Evolutionary conservation across 2,797 vertebrate species (phyloP), one percentile per base, ranked within the genome.

Genomic region (Typhlichthys subterraneus): DNA sequence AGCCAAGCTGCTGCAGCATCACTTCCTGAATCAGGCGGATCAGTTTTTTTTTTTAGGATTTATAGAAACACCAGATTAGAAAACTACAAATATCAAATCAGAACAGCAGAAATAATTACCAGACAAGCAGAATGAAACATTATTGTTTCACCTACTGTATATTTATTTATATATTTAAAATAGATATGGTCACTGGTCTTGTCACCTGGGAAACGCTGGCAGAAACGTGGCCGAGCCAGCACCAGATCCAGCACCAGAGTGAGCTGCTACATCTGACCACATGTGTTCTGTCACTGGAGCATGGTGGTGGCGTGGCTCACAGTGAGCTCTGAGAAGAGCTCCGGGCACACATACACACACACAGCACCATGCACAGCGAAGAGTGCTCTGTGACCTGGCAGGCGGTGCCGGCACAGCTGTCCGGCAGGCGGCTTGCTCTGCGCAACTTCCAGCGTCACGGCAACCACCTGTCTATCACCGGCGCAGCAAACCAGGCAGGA

Each of bases 341-440:
- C 66, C 70, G 83, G 82, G 86, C 85, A 29, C 23, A 29, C 23
- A 29, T 4, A 29, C 23, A 13, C 13, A 10, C 2, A 47, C 9
- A 47, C 45, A 47, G 45, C 2, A 47, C 2, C 9, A 47, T 10
- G 13, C 9, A 47, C 9, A 47, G 85, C 79, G 76, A 83, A 75
- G 81, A 78, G 75, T 75, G 66, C 76, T 85, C 80, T 79, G 80
- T 19, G 72, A 86, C 77, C 89, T 91, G 89, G 89, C 89, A 88
- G 81, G 58, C 1, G 53, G 64, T 63, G 65, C 12, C 4, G 19
- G 19, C 19, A 23, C 19, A 23, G 19, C 88, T 89, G 90, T 88
- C 89, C 79, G 49, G 83, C 90, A 85, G 87, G 77, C 85, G 69
- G 80, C 81, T 83, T 85, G 63, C 75, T 87, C 83, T 72, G 82